Percentiles rank a stretch among this genome's conserved stretches.
phyloP scores from a whole-genome alignment of 1,140 invertebrate genomes.

The Dermatophagoides farinae region DNA sequence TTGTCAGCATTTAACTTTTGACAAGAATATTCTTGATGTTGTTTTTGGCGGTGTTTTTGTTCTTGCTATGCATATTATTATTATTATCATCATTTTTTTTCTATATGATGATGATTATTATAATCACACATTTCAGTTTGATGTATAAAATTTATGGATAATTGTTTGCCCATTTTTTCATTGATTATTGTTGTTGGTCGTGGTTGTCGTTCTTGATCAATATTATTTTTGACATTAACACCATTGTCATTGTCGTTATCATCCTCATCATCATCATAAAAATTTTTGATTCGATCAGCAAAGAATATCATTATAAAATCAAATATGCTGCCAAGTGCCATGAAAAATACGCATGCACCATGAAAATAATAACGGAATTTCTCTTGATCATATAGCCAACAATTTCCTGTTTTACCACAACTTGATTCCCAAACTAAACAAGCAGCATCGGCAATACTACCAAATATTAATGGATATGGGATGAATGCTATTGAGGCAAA shows the following conservation, averaged over 20 bases:
- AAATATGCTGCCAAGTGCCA: slow-evolving; percentile 16
- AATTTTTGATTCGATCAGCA: slow-evolving; percentile 14
- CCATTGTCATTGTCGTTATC: slow-evolving; percentile 32
- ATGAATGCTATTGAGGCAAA: slow-evolving; percentile 20
- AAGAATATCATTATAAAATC: slow-evolving; percentile 17
- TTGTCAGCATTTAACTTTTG: no score
- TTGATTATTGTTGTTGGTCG: no score
- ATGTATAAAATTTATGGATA: no score
- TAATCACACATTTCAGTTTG: no score
- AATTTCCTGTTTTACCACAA: slow-evolving; percentile 23
- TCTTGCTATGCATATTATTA: no score
- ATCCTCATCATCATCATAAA: slow-evolving; percentile 11
- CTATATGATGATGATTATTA: no score
- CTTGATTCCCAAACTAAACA: slow-evolving; percentile 24
- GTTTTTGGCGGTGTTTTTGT: no score
- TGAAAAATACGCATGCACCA: slow-evolving; percentile 15
- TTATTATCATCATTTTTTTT: no score
- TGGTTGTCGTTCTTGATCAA: no score
- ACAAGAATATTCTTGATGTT: no score
- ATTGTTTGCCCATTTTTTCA: no score
- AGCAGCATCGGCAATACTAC: slow-evolving; percentile 21
- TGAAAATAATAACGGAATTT: slow-evolving; percentile 21
- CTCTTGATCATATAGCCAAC: slow-evolving; percentile 24
- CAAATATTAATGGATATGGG: slow-evolving; percentile 25
- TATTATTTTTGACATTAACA: no score